Conservation (phyloP, 1,140 invertebrate genomes). For the Diachasma alloeum region DNA sequence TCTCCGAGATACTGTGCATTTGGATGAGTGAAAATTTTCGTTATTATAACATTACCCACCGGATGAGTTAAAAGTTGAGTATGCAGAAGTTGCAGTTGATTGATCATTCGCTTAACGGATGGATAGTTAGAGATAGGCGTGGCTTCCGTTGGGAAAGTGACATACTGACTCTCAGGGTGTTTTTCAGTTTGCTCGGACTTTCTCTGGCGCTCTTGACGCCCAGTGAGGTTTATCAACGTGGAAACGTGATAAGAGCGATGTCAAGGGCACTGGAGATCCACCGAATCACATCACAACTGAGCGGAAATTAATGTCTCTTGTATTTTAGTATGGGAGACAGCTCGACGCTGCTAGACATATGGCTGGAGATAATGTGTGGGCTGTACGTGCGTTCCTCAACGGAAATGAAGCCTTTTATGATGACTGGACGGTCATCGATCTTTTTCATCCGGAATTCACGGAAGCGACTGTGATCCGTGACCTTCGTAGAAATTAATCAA, state of each 20-base stretch:
- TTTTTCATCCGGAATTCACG: slow-evolving; percentile 24
- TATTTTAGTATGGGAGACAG: not conserved
- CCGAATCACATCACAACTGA: not conserved
- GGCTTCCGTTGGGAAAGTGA: slow-evolving; percentile 33
- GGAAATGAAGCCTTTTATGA: slow-evolving; percentile 17
- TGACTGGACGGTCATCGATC: slow-evolving; percentile 25
- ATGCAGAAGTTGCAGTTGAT: not conserved
- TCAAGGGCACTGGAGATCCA: not conserved
- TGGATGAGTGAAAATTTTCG: not conserved
- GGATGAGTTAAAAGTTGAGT: not conserved
- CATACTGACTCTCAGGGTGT: slow-evolving; percentile 27
- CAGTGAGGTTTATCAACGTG: not conserved
- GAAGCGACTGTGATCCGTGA: slow-evolving; percentile 26
- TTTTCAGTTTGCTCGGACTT: not conserved
- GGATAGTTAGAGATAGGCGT: slow-evolving; percentile 16
- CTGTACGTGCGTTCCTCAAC: not conserved
- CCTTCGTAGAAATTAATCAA: slow-evolving; percentile 8
- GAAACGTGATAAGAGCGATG: not conserved
- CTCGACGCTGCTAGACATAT: not conserved
- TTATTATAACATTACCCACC: not conserved
- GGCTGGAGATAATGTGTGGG: not conserved
- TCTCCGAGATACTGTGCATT: not conserved
- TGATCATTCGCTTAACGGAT: not conserved
- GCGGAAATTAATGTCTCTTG: not conserved
- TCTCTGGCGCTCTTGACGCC: slow-evolving; percentile 7